Evolutionary conservation across 2,888 invertebrate genomes (phyloP).

Genomic region (Argyra leucocephala): DNA sequence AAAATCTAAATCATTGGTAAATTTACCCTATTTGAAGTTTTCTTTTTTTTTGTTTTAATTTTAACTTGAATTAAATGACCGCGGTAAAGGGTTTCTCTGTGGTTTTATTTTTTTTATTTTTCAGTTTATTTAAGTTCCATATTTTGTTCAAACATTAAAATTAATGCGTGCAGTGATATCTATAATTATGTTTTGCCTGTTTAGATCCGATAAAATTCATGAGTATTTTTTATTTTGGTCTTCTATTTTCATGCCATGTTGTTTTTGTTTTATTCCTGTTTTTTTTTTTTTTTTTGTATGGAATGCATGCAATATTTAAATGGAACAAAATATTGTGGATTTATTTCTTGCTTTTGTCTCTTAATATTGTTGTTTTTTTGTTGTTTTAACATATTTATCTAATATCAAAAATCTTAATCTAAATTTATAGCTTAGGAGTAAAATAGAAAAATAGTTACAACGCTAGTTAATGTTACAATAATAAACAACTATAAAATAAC

Average conservation of each 20-base stretch:
- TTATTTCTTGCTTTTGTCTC: neutral
- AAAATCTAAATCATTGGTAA: too few relatives aligned
- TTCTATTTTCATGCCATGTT: too few relatives aligned
- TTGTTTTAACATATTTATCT: neutral
- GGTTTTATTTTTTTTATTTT: neutral
- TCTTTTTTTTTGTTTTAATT: too few relatives aligned
- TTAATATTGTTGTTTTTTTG: too few relatives aligned
- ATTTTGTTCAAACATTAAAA: neutral
- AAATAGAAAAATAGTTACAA: neutral
- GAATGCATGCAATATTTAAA: constrained; percentile 1
- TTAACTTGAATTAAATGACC: too few relatives aligned
- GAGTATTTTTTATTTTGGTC: neutral
- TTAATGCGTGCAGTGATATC: constrained; percentile 1
- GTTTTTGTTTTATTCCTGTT: too few relatives aligned
- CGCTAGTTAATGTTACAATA: neutral
- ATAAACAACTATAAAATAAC: neutral
- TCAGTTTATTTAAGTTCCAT: neutral
- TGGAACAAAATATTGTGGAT: neutral
- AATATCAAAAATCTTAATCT: neutral
- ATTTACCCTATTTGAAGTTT: too few relatives aligned
- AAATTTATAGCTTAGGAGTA: neutral
- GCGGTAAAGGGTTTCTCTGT: too few relatives aligned
- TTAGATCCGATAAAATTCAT: neutral
- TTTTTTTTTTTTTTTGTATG: too few relatives aligned
- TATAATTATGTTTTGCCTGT: neutral